phyloP scores from a whole-genome alignment of 2,113 vertebrate genomes.

The Propithecus coquereli region DNA sequence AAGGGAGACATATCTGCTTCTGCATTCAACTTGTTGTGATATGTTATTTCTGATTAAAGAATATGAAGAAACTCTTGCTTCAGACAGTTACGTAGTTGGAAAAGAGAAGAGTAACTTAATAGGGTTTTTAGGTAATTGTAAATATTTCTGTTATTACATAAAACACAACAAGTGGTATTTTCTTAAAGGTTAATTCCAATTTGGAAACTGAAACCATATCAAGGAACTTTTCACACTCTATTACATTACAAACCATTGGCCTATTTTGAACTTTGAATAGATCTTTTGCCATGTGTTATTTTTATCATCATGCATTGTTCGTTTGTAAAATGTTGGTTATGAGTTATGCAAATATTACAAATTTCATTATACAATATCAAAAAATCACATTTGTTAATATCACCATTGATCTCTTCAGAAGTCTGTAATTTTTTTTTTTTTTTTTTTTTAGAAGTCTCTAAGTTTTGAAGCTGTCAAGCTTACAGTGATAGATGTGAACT shows the following conservation, averaged over 20 bases:
- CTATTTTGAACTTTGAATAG: slow-evolving; percentile 13
- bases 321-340: slow-evolving; percentile 3
- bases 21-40: not conserved
- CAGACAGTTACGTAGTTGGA: not conserved
- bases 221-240: not conserved
- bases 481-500: slow-evolving; percentile 45
- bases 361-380: slow-evolving; percentile 27
- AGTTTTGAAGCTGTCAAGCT: slow-evolving; percentile 58
- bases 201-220: not conserved
- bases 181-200: slow-evolving; percentile 44
- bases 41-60: slow-evolving; percentile 21
- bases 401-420: not conserved
- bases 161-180: slow-evolving; percentile 24
- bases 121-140: slow-evolving; percentile 8
- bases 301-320: not conserved
- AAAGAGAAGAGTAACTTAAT: slow-evolving; percentile 23
- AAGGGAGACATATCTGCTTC: not conserved
- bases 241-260: not conserved
- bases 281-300: not conserved
- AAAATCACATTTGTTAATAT: slow-evolving; percentile 48
- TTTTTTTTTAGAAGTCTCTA: slow-evolving; percentile 44
- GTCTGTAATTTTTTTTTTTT: too few relatives aligned
- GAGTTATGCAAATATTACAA: not conserved
- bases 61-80: not conserved
- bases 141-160: slow-evolving; percentile 21